phyloP scores from a whole-genome alignment of 2,113 vertebrate genomes.

The Rhinogobius similis region DNA sequence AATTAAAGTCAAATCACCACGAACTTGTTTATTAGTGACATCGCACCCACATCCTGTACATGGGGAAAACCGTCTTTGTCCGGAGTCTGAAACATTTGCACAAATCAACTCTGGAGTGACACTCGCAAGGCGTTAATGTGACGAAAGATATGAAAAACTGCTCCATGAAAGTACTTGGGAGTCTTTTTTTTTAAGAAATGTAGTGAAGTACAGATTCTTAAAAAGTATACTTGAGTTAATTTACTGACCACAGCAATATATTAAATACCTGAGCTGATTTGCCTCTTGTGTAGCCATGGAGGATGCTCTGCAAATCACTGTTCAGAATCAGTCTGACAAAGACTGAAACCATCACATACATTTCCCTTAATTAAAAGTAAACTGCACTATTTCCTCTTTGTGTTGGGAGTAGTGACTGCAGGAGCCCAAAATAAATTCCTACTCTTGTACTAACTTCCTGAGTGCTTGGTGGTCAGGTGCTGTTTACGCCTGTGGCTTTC shows the following conservation, averaged over 20 bases:
- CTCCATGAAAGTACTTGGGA: too few species aligned
- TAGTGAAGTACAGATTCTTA: too few species aligned
- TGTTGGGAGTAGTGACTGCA: constrained; percentile 1
- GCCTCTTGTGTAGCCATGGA: not conserved
- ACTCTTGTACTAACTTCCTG: not conserved
- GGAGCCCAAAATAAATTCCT: not conserved
- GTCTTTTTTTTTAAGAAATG: too few species aligned
- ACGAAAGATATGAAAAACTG: too few species aligned
- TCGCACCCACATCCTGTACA: too few species aligned
- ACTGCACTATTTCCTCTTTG: not conserved
- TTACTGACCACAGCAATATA: not conserved
- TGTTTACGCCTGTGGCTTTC: constrained; percentile 21
- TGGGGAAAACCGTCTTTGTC: too few species aligned
- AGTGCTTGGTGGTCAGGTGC: constrained; percentile 24
- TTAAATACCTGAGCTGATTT: not conserved
- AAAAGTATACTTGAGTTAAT: too few species aligned
- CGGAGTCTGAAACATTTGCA: too few species aligned
- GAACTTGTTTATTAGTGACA: too few species aligned
- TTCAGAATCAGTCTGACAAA: not conserved
- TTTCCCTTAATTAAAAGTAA: not conserved
- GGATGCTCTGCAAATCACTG: not conserved
- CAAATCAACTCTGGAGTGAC: too few species aligned
- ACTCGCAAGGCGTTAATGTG: too few species aligned
- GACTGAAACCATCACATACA: not conserved
- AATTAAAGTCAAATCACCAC: too few species aligned